Evolutionary conservation across 2,888 invertebrate species (phyloP), one percentile per base, ranked within the genome.

Genomic region (Idaea straminata): DNA sequence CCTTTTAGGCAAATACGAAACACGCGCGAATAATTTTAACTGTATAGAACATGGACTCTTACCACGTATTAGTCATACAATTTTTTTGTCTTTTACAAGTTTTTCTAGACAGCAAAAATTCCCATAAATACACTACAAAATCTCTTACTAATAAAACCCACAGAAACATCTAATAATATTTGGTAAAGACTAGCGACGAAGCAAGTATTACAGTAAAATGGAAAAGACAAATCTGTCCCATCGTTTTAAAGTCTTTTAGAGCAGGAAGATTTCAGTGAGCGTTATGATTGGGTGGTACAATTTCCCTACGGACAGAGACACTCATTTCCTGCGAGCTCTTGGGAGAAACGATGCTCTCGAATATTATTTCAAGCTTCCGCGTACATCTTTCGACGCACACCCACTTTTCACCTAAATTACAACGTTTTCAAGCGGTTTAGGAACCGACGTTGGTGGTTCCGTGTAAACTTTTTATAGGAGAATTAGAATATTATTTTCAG

Each of bases 261-360:
- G 84, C 81, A 81, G 83, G 81, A 82, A 84, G 86, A 86, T 89
- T 86, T 79, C 81, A 84, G 83, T 86, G 83, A 85, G 84, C 85
- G 86, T 87, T 89, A 89, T 90, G 89, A 89, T 91, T 88, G 85
- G 85, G 82, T 85, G 86, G 88, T 87, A 87, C 89, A 89, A 91
- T 91, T 91, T 91, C 91, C 91, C 91, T 87, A 75, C 83, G 88
- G 90, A 83, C 88, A 86, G 87, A 86, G 85, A 84, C 84, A 81
- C 89, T 91, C 90, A 91, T 92, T 92, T 92, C 92, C 92, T 89
- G 86, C 72, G 76, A 83, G 83, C 81, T 83, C 83, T 78, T 80
- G 81, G 83, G 83, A 78, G 80, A 77, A 83, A 81, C 82, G 82
- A 82, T 82, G 81, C 82, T 77, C 81, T 86, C 81, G 84, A 91